Evolutionary conservation across 2,888 invertebrate genomes (phyloP), one percentile per base, ranked within the genome.

Genomic region (Oeneis ivallda): DNA sequence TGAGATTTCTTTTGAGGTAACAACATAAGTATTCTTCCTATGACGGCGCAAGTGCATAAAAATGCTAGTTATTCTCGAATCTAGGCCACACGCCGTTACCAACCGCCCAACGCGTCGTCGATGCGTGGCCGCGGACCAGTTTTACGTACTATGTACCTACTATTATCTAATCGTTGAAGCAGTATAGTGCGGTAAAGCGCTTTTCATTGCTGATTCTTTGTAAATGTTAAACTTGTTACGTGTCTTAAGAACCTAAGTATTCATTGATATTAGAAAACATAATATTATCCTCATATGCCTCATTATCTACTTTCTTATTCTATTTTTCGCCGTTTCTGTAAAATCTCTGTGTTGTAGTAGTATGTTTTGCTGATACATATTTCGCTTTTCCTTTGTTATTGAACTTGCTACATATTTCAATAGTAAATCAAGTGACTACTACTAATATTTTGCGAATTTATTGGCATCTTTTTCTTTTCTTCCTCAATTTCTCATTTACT

Each of bases 1-100:
- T 45, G 45, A 1, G 1, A 47, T 17, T 5, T 15, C 15, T 43
- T 43, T 13, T 7, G 13, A 5, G 43, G n/a, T 6, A n/a, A n/a
- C 13, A 43, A 41, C 13, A 41, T 11, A 37, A 37, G 37, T 37
- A 37, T 39, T 43, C 41, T 32, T 47, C 43, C 53, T 45, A 17
- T 49, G 53, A 54, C 59, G 41, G 15, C 32, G 41, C 37, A 41
- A 54, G 49, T 67, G 59, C 62, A 60, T 64, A 65, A 67, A 69
- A 69, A 69, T 65, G 66, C 61, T 70, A 68, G 71, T 68, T 73
- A 71, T 72, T 71, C 68, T 69, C 62, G 70, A 72, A 74, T 68
- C 65, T 68, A 67, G 73, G 73, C 70, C 73, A 71, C 71, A 66
- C 61, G 59, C 54, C 50, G 57, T 63, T 63, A 39, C 66, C 62